These are phyloP conservation scores for Deilephila porcellus DNA, from an alignment of 2,888 invertebrate genomes.

Conservation along the genomic window DNA sequence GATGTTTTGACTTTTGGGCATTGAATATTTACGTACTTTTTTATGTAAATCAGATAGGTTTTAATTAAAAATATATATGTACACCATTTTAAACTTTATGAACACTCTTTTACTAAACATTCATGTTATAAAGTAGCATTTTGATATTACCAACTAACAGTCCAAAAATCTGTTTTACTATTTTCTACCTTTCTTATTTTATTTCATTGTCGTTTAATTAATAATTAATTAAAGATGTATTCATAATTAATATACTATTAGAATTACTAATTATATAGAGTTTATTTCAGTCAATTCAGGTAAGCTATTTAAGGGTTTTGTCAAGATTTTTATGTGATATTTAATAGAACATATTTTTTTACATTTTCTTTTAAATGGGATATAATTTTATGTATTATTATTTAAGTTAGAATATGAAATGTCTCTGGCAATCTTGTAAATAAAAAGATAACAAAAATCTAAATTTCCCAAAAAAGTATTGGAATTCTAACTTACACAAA, in stretches of 20 bases:
- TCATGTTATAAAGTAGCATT: no score
- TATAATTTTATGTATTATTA: no score
- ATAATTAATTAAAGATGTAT: background rate
- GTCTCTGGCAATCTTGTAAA: no score
- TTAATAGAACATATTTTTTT: background rate
- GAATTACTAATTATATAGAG: slow-evolving; percentile 43
- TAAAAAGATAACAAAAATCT: no score
- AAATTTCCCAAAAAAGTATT: no score
- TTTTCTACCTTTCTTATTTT: background rate
- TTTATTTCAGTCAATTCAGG: slow-evolving; percentile 66
- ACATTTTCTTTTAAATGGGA: background rate
- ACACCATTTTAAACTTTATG: no score
- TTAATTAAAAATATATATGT: no score
- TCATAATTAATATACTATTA: slow-evolving; percentile 1
- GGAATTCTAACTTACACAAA: no score
- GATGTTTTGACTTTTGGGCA: background rate
- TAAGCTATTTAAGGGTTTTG: slow-evolving; percentile 42
- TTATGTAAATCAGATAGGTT: no score
- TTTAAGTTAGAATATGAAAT: no score
- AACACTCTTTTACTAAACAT: no score
- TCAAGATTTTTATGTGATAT: background rate
- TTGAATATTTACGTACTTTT: background rate
- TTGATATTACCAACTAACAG: background rate
- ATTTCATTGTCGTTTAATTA: background rate
- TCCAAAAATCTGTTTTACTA: background rate